Evolutionary conservation across 2,888 invertebrate species (phyloP), one percentile per base, ranked within the genome.

Genomic region (Oscheius sp.): DNA sequence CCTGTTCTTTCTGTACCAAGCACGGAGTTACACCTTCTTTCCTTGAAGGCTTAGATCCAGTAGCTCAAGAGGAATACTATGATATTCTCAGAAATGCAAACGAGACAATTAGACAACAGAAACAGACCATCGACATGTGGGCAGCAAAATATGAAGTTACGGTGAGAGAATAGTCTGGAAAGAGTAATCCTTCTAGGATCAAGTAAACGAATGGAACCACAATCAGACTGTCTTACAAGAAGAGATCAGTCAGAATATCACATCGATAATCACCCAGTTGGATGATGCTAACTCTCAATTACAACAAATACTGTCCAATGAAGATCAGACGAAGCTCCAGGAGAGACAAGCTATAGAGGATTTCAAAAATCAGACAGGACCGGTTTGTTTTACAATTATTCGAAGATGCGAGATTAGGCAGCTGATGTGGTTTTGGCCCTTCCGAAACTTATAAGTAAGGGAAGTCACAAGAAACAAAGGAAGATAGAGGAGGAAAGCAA

Each of bases 81-180:
- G 70, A 69, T 24, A 73, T 75, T 49, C 45, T 70, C 30, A 56
- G 65, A 14, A 75, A 73, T 49, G 57, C 63, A 28, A 75, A 71
- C 33, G 50, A 70, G 66, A 75, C 73, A 8, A 63, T 72, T 28
- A 50, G 70, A 22, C 59, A 69, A n/a, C 68, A 71, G 51, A 72
- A 75, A 3, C 24, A 51, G 3, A 67, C 73, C 36, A 62, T 71
- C 26, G 36, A 70, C 14, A 51, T 51, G 3, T 75, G 75, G 75
- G 75, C 75, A 28, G 56, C 62, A 51, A 75, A 73, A 8, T 71
- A 69, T 45, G 73, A 71, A 67, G 70, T 74, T 5, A 66, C 70
- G 22, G 74, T 74, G 20, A 61, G 71, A 62, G 14, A 47, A 1
- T 20, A 6, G 14, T 24, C 49, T 14, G 17, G n/a, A 41, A 36